These are phyloP conservation scores for Budorcas taxicolor DNA, from an alignment of 2,113 vertebrate species.

Conservation along the genomic window DNA sequence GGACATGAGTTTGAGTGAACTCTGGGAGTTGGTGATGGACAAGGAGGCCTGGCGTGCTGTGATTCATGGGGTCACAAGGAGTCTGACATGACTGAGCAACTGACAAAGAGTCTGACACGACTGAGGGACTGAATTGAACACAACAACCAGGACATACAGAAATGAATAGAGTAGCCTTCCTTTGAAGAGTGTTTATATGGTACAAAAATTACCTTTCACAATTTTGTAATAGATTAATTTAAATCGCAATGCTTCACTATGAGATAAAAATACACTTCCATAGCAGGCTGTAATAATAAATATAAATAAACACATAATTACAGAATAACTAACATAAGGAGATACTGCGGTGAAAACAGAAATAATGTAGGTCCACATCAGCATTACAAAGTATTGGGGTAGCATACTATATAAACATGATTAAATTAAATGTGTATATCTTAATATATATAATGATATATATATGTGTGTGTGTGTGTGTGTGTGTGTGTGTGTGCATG, in stretches of 20 bases:
- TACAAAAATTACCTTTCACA: not conserved
- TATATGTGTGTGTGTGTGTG: rapidly evolving
- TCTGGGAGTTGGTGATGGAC: no score
- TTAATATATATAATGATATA: not conserved
- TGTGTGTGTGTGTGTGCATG: no score
- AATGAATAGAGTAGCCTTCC: not conserved
- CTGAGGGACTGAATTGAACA: no score
- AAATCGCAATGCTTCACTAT: not conserved
- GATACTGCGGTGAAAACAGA: not conserved
- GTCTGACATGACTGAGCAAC: no score
- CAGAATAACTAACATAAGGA: not conserved
- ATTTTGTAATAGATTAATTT: not conserved
- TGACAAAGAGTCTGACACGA: no score
- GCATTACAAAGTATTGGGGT: not conserved
- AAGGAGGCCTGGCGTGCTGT: no score
- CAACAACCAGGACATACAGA: not conserved
- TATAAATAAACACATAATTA: not conserved
- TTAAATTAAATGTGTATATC: not conserved
- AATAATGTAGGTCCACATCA: not conserved
- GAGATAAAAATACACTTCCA: not conserved
- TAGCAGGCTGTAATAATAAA: not conserved
- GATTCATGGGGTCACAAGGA: no score
- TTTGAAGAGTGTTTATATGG: not conserved
- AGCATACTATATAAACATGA: not conserved
- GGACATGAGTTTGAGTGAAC: no score